Conservation (phyloP, 2,888 invertebrate species). For the Drosophila monieri region DNA sequence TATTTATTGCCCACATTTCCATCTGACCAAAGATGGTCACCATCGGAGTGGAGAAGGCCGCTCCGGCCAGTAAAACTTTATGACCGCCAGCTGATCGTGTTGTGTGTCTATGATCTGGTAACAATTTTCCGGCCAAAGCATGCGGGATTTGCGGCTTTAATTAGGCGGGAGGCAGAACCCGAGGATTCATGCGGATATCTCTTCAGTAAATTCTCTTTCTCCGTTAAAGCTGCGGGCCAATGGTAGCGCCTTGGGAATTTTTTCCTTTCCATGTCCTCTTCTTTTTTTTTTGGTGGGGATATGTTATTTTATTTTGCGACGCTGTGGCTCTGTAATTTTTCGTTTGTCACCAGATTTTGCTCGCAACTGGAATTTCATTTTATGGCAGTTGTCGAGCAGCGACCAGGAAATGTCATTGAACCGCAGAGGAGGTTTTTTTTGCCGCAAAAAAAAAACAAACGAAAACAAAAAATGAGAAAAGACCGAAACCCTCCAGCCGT, state of each 20-base stretch:
- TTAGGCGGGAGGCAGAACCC: slow-evolving; percentile 22
- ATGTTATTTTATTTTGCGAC: slow-evolving; percentile 4
- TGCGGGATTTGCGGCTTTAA: slow-evolving; percentile 39
- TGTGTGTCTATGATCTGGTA: slow-evolving; percentile 17
- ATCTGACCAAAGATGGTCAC: slow-evolving; percentile 47
- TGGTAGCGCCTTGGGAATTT: slow-evolving; percentile 30
- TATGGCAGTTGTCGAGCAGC: slow-evolving; percentile 32
- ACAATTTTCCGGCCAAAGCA: slow-evolving; percentile 32
- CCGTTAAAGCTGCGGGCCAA: slow-evolving; percentile 40
- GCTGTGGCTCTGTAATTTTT: slow-evolving; percentile 21
- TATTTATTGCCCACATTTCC: slow-evolving; percentile 61
- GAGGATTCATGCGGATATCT: slow-evolving; percentile 10
- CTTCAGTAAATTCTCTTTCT: slow-evolving; percentile 22
- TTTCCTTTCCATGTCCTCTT: not conserved
- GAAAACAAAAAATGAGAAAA: not conserved
- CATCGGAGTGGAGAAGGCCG: slow-evolving; percentile 9
- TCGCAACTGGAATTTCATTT: slow-evolving; percentile 66
- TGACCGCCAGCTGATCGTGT: slow-evolving; percentile 62
- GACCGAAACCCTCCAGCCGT: slow-evolving; percentile 55
- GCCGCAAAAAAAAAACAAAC: slow-evolving; percentile 42
- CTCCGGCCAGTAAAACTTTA: slow-evolving; percentile 60
- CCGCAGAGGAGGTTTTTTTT: slow-evolving; percentile 46
- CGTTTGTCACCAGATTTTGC: slow-evolving; percentile 41
- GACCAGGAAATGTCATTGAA: slow-evolving; percentile 64
- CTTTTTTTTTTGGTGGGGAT: slow-evolving; percentile 1